A percentile compares a stretch with the other conserved stretches of the same genome.
Conservation (phyloP, 2,888 invertebrate genomes). For the Nycteola revayana region DNA sequence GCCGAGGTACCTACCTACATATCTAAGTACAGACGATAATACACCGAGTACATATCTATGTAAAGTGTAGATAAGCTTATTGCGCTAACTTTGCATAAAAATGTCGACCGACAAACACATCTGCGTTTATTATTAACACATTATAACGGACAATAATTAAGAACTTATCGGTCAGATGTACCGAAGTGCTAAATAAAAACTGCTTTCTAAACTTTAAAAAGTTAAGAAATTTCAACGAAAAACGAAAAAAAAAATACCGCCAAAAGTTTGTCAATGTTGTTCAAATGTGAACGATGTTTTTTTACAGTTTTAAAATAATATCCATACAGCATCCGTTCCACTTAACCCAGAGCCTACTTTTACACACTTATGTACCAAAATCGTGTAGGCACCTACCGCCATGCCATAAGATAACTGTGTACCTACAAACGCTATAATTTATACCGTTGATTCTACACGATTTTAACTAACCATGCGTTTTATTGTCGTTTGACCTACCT, state of each 20-base stretch:
- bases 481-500: too few relatives aligned
- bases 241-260: too few relatives aligned
- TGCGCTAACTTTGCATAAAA: constrained; percentile 32
- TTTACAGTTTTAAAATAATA: too few relatives aligned
- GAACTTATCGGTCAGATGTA: too few relatives aligned
- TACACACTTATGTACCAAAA: constrained; percentile 25
- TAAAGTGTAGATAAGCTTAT: constrained; percentile 30
- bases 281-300: too few relatives aligned
- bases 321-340: constrained; percentile 13
- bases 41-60: constrained; percentile 12
- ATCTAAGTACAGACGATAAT: constrained; percentile 1
- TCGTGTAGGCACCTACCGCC: constrained; percentile 27
- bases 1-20: constrained; percentile 4
- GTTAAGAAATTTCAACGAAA: too few relatives aligned
- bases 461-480: constrained; percentile 26
- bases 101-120: constrained; percentile 26
- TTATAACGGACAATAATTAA: too few relatives aligned
- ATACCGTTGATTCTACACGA: constrained; percentile 34
- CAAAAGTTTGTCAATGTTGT: too few relatives aligned
- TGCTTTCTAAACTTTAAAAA: too few relatives aligned
- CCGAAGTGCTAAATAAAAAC: too few relatives aligned
- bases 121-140: constrained; percentile 10
- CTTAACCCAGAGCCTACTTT: constrained; percentile 26
- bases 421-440: constrained; percentile 28
- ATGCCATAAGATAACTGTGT: constrained; percentile 33